Base-by-base conservation (phyloP, 1,140 invertebrate species). In the Centruroides sculpturatus region DNA sequence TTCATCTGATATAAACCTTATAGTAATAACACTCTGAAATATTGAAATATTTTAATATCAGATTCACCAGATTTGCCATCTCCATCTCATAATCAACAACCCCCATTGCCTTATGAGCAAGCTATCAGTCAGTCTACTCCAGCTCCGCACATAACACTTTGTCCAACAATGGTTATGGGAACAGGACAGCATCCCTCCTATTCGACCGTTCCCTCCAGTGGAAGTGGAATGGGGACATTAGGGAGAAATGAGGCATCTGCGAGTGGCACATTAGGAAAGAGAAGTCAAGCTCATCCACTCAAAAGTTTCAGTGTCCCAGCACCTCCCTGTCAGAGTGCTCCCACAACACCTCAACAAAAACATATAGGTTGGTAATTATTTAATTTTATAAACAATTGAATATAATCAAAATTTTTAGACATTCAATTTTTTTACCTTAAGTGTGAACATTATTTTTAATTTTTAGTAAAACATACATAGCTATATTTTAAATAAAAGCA, bases 241-340 rank as follows among this genome's bases (percentile, higher is more conserved):
- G 41, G 41, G 3, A 41, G 41, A 13, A 58, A 55, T 41, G 47
- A 47, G 34, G 49, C 56, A 8, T 54, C 56, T 41, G 59, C 35
- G 5, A 54, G 49, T 23, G 62, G 62, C 35, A 64, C 62, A 4
- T 49, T 64, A n/a, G 59, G 59, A 34, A 77, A 77, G 65, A 66
- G 78, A 57, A 73, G 76, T 36, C 79, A 80, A 54, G 82, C 83
- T 2, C 86, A 89, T 75, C 86, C 88, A 5, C 74, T 91, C 35
- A 86, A 89, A 71, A 89, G 87, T 70, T 91, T 92, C 71, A 86
- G 85, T 67, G 85, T 89, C 6, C 87, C 87, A 34, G 85, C 85
- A 5, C 86, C 86, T 56, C 85, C 83, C 3, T 82, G 83, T 4
- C 62, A 64, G 35, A 64, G 62, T 57, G 62, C 62, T 4, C 62